Percentiles rank a stretch among this genome's conserved stretches.
Conservation (phyloP, 2,888 invertebrate genomes). For the Cactoblastis cactorum region DNA sequence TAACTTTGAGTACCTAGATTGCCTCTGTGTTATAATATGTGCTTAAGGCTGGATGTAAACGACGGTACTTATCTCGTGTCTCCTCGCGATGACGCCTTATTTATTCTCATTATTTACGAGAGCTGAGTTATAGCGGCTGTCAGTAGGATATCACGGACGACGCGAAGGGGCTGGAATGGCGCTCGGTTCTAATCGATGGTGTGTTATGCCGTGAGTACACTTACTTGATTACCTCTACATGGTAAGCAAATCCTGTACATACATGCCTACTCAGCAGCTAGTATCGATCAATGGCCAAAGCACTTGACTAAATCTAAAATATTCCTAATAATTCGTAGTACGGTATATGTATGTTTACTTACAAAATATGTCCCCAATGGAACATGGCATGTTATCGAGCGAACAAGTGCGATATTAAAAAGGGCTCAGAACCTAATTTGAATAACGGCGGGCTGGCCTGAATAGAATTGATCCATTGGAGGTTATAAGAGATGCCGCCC, state of each 20-base stretch:
- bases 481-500: not conserved
- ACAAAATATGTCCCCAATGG: not conserved
- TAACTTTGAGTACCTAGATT: not conserved
- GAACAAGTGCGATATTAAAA: slow-evolving; percentile 5
- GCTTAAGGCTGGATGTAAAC: not conserved
- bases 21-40: too few species aligned
- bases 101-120: slow-evolving; percentile 8
- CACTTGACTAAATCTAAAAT: too few species aligned
- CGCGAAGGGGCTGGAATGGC: too few species aligned
- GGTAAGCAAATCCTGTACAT: too few species aligned
- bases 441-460: not conserved
- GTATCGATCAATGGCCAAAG: too few species aligned
- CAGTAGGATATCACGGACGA: not conserved
- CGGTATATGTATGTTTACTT: not conserved
- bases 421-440: slow-evolving; percentile 4
- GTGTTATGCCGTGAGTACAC: too few species aligned
- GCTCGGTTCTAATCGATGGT: too few species aligned
- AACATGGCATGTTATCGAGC: not conserved
- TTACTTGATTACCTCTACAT: too few species aligned
- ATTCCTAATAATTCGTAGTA: not conserved
- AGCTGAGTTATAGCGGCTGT: slow-evolving; percentile 5
- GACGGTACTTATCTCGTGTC: not conserved
- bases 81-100: not conserved
- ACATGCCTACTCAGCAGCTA: too few species aligned
- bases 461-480: not conserved